phyloP scores from a whole-genome alignment of 2,888 invertebrate species.

The Tigriopus californicus region DNA sequence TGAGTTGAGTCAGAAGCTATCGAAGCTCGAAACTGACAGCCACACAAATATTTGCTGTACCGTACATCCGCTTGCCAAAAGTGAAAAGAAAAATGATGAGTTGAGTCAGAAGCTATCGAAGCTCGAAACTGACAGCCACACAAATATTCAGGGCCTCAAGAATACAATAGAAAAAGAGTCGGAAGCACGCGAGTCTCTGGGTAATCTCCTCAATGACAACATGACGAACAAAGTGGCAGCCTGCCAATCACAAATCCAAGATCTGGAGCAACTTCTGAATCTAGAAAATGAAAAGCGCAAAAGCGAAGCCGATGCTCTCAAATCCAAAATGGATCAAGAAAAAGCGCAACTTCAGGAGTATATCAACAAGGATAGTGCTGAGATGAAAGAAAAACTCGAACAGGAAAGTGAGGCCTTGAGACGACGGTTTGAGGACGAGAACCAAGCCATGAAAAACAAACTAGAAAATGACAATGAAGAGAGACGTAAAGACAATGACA shows the following conservation, averaged over 20 bases:
- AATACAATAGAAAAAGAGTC: background rate
- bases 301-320: background rate
- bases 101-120: background rate
- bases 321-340: background rate
- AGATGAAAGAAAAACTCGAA: background rate
- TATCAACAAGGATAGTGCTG: background rate
- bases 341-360: constrained; percentile 7
- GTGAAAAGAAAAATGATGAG: background rate
- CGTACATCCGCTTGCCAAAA: background rate
- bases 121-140: background rate
- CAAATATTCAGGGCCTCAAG: too few relatives aligned
- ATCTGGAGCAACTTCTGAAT: background rate
- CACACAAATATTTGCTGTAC: background rate
- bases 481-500: background rate
- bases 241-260: background rate
- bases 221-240: background rate
- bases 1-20: background rate
- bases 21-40: background rate
- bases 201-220: too few relatives aligned
- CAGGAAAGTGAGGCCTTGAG: background rate
- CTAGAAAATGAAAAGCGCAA: background rate
- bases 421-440: background rate
- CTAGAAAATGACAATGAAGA: background rate
- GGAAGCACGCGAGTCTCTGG: background rate
- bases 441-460: background rate